Percentiles rank a stretch among this genome's conserved stretches.
Conservation (phyloP, 1,140 invertebrate genomes). For the Diachasma alloeum region DNA sequence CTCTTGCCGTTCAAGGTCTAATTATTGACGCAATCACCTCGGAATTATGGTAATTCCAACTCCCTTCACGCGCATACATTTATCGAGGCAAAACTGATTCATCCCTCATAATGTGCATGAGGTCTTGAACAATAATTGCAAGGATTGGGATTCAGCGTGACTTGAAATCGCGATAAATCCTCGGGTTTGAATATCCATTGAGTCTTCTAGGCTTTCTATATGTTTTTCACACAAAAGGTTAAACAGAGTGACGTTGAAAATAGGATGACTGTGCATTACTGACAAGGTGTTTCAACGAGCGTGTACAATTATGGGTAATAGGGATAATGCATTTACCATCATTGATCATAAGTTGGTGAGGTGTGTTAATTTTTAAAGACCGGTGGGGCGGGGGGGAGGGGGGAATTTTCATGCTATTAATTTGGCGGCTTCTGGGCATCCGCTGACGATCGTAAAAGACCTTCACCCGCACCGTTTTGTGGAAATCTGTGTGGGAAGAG, state of each 20-base stretch:
- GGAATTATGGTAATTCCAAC: neutral
- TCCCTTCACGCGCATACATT: neutral
- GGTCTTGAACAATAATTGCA: slow-evolving; percentile 7
- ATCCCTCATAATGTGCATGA: neutral
- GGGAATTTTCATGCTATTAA: neutral
- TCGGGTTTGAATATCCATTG: neutral
- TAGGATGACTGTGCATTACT: slow-evolving; percentile 9
- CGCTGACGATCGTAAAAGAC: neutral
- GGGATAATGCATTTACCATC: neutral
- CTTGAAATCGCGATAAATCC: slow-evolving; percentile 20
- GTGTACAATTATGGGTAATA: neutral
- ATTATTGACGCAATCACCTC: neutral
- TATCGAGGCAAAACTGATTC: neutral
- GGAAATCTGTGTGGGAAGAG: neutral
- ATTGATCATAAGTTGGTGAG: neutral
- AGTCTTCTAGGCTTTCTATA: slow-evolving; percentile 2
- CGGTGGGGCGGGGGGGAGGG: no score
- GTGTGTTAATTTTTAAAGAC: neutral
- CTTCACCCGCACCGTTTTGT: slow-evolving; percentile 1
- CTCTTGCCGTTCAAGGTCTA: neutral
- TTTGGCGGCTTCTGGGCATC: slow-evolving; percentile 1
- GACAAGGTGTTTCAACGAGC: neutral
- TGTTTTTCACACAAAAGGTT: slow-evolving; percentile 15
- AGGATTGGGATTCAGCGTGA: slow-evolving; percentile 14
- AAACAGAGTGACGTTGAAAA: slow-evolving; percentile 13